Evolutionary conservation across 2,888 invertebrate genomes (phyloP), one percentile per base, ranked within the genome.

Genomic region (Orthonevra nobilis): DNA sequence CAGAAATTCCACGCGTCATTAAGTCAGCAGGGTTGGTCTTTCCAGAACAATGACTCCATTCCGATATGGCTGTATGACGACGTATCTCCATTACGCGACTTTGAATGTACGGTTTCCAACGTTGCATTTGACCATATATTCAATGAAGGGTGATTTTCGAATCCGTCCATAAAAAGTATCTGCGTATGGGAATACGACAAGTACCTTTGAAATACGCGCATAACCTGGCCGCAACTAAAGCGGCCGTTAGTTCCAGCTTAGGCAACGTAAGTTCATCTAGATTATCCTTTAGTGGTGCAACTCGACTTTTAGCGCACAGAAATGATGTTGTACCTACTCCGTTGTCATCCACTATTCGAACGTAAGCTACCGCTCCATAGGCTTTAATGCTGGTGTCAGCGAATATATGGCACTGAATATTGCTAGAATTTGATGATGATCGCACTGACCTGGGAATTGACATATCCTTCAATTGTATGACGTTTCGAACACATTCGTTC

Each of bases 81-180:
- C 58, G 44, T 32, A 60, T 60, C 12, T 60, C 44, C 12, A 12
- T 3, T 2, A 60, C 60, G 5, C 56, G 15, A 6, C 60, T 44
- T 30, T 60, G 60, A 0, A 60, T 32, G n/a, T 60, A 60, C 3
- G 60, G 60, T 14, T 60, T 30, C 60, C 60, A 60, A 5, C 60
- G 60, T 2, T 44, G 26, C 9, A n/a, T 14, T 9, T 30, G 6
- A 3, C 60, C 34, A 1, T 44, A n/a, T 15, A 56, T 56, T 40
- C 56, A 56, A 17, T 17, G 10, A 2, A 58, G 30, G 1, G 42
- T n/a, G 2, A 50, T 50, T 4, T 34, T 50, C 1, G 34, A 50
- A 50, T 50, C 50, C 2, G 54, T 54, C 38, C 54, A 54, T 3
- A 54, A 9, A 2, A 14, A 9, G 17, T 15, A 23, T 12, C 40